Conservation (phyloP, 2,888 invertebrate species). For the Netelia virgata region DNA sequence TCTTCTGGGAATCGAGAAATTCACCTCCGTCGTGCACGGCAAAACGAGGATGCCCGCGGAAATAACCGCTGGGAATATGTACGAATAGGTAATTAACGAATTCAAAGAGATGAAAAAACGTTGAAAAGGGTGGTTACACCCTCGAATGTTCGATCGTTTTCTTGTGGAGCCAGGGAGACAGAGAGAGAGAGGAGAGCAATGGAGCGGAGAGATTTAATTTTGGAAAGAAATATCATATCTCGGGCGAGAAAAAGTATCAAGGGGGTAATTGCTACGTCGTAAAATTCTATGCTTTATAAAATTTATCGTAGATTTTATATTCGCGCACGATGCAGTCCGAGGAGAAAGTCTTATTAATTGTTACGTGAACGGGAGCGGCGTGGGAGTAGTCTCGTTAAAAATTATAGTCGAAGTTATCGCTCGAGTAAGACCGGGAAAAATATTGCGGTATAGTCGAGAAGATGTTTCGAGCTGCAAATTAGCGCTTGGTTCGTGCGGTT, state of each 20-base stretch:
- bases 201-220: slow-evolving; percentile 31
- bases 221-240: slow-evolving; percentile 23
- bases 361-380: slow-evolving; percentile 13
- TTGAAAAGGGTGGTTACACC: neutral
- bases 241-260: slow-evolving; percentile 27
- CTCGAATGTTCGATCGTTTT: slow-evolving; percentile 45
- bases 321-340: neutral
- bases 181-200: slow-evolving; percentile 3
- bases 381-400: slow-evolving; percentile 21
- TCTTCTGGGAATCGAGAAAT: neutral
- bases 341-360: slow-evolving; percentile 22
- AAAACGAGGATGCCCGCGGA: slow-evolving; percentile 36
- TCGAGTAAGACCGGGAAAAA: too few relatives aligned
- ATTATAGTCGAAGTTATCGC: too few relatives aligned
- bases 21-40: neutral
- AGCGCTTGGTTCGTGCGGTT: too few relatives aligned
- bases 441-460: too few relatives aligned
- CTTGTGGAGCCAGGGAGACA: slow-evolving; percentile 10
- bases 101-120: slow-evolving; percentile 48
- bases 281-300: slow-evolving; percentile 32
- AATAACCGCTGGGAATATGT: slow-evolving; percentile 47
- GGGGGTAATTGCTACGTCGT: slow-evolving; percentile 49
- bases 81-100: slow-evolving; percentile 63
- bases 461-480: too few relatives aligned
- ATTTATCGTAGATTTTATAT: slow-evolving; percentile 39